A percentile compares a stretch with the other conserved stretches of the same genome.
These are phyloP conservation scores for Mus spretus DNA, from an alignment of 2,797 vertebrate genomes.

Conservation along the genomic window DNA sequence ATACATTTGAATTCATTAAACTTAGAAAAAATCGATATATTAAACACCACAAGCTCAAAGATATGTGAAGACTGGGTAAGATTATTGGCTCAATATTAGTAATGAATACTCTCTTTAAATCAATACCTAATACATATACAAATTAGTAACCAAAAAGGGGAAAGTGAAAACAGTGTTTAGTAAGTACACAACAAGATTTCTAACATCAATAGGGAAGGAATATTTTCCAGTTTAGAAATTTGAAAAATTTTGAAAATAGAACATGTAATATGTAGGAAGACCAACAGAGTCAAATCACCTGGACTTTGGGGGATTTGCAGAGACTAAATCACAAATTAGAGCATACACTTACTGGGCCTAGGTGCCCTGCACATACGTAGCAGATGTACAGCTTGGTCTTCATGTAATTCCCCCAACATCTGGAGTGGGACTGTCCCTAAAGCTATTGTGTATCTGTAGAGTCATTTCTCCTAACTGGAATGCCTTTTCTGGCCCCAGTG, in stretches of 20 bases:
- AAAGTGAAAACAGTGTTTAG: not conserved
- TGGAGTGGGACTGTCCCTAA: not conserved
- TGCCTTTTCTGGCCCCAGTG: not conserved
- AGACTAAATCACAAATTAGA: not conserved
- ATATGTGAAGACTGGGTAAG: not conserved
- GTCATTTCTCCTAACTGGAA: not conserved
- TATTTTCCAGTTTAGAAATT: not conserved
- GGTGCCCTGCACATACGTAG: not conserved
- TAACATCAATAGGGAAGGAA: not conserved
- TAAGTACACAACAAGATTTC: not conserved
- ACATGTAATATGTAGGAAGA: not conserved
- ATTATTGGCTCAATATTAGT: constrained; percentile 32
- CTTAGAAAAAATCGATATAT: constrained; percentile 18
- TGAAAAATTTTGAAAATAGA: not conserved
- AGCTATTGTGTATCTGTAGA: not conserved
- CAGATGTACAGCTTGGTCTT: not conserved
- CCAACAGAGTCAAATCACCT: not conserved
- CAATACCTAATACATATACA: not conserved
- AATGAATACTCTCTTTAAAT: not conserved
- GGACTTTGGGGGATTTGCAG: not conserved
- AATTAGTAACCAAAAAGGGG: not conserved
- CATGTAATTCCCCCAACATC: not conserved
- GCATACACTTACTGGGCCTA: not conserved
- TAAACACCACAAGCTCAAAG: not conserved
- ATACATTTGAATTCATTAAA: constrained; percentile 46